phyloP scores from a whole-genome alignment of 2,113 vertebrate species.

The Abramis brama region DNA sequence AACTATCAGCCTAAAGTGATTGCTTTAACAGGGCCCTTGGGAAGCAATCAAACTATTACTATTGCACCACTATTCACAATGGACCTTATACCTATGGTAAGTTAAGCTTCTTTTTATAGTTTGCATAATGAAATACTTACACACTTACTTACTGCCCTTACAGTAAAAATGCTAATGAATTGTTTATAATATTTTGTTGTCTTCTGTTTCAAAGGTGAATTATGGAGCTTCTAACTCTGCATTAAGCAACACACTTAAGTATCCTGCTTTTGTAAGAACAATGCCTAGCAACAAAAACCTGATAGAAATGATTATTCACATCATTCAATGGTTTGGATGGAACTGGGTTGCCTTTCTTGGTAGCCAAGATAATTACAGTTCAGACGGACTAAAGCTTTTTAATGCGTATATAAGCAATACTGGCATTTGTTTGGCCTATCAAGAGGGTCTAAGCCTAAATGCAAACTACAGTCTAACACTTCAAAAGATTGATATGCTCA shows the following conservation, averaged over 20 bases:
- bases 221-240: conserved; percentile 71
- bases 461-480: conserved; percentile 59
- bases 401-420: conserved; percentile 47
- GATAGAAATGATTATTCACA: conserved; percentile 72
- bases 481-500: conserved; percentile 63
- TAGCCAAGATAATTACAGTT: conserved; percentile 70
- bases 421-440: conserved; percentile 76
- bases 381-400: conserved; percentile 64
- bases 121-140: neutral
- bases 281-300: conserved; percentile 75
- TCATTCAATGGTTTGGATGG: conserved; percentile 80
- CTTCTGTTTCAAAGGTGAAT: conserved; percentile 75
- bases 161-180: neutral
- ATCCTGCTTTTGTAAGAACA: conserved; percentile 82
- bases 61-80: conserved; percentile 73
- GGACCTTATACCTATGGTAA: conserved; percentile 81
- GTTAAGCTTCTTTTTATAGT: neutral
- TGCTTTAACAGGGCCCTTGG: conserved; percentile 74
- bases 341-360: conserved; percentile 81
- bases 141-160: neutral
- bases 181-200: neutral
- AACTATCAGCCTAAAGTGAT: conserved; percentile 61
- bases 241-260: conserved; percentile 73
- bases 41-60: conserved; percentile 61
- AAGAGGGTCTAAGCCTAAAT: conserved; percentile 45